Conservation (phyloP, 2,888 invertebrate genomes). For the Lochmaea crataegi region DNA sequence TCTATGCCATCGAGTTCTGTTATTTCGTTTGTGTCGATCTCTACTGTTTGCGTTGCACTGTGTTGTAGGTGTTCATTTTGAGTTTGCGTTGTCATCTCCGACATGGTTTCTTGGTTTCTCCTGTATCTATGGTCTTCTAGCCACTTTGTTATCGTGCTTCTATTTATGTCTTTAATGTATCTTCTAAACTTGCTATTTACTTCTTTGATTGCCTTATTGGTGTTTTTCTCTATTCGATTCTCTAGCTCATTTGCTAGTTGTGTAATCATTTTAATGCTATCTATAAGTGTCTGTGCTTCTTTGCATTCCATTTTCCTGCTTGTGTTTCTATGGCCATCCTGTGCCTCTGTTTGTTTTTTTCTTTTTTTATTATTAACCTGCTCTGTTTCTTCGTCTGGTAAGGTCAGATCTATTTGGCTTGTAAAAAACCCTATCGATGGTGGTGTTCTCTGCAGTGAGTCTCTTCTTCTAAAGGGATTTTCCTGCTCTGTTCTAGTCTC, state of each 20-base stretch:
- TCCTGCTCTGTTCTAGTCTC: not conserved
- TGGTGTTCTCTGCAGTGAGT: conserved; percentile 5
- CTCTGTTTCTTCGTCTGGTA: too few relatives aligned
- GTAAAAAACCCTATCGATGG: not conserved
- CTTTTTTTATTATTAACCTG: too few relatives aligned
- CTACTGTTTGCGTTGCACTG: too few relatives aligned
- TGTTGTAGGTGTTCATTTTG: not conserved
- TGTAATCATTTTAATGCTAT: too few relatives aligned
- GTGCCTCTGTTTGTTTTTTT: too few relatives aligned
- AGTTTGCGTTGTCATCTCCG: too few relatives aligned
- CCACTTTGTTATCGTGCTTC: not conserved
- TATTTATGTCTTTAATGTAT: not conserved
- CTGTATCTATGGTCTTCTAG: too few relatives aligned
- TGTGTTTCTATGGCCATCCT: too few relatives aligned
- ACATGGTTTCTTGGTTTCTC: too few relatives aligned
- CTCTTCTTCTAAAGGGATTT: conserved; percentile 1
- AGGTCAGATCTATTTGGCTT: too few relatives aligned
- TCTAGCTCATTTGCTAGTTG: not conserved
- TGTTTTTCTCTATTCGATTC: not conserved
- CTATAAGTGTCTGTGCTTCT: too few relatives aligned
- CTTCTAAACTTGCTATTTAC: not conserved
- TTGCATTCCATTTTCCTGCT: too few relatives aligned
- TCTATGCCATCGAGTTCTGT: not conserved
- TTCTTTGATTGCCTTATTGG: not conserved
- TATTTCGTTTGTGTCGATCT: not conserved